Evolutionary conservation across 2,113 vertebrate species (phyloP).

Genomic region (Menidia beryllina): DNA sequence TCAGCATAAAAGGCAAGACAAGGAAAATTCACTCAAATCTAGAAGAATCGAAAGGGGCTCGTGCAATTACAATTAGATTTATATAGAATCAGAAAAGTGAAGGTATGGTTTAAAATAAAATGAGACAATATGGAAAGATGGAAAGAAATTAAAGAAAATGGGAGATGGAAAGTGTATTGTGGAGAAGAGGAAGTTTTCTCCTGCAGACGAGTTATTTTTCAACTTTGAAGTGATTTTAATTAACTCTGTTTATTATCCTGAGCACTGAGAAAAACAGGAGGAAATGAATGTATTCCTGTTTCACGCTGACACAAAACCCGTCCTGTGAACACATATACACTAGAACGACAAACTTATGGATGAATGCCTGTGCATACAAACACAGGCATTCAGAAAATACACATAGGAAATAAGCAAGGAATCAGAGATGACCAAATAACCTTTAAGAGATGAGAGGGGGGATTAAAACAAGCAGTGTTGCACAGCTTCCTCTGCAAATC

Average conservation of each 20-base stretch:
- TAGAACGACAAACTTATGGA: slow-evolving; percentile 18
- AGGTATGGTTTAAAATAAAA: background rate
- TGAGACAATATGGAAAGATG: slow-evolving; percentile 9
- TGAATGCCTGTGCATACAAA: slow-evolving; percentile 20
- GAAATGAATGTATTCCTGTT: slow-evolving; percentile 76
- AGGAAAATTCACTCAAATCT: background rate
- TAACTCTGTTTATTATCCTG: slow-evolving; percentile 76
- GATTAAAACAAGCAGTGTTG: slow-evolving; percentile 44
- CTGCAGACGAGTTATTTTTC: slow-evolving; percentile 59
- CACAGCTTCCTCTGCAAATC: slow-evolving; percentile 58
- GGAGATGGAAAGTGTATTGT: slow-evolving; percentile 29
- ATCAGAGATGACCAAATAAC: slow-evolving; percentile 49
- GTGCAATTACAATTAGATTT: too few species aligned
- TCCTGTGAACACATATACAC: slow-evolving; percentile 36
- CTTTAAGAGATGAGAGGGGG: slow-evolving; percentile 55
- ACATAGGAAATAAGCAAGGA: slow-evolving; percentile 28
- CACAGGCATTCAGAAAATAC: slow-evolving; percentile 26
- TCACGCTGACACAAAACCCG: slow-evolving; percentile 59
- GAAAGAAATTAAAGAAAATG: slow-evolving; percentile 16
- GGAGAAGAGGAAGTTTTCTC: slow-evolving; percentile 43
- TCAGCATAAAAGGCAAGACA: background rate
- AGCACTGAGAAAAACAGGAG: slow-evolving; percentile 69
- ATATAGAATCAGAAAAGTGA: too few species aligned
- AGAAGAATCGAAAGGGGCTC: background rate
- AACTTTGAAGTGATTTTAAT: slow-evolving; percentile 76